A percentile compares a stretch with the other conserved stretches of the same genome.
Evolutionary conservation across 2,113 vertebrate species (phyloP).

Genomic region (Sceloporus undulatus): DNA sequence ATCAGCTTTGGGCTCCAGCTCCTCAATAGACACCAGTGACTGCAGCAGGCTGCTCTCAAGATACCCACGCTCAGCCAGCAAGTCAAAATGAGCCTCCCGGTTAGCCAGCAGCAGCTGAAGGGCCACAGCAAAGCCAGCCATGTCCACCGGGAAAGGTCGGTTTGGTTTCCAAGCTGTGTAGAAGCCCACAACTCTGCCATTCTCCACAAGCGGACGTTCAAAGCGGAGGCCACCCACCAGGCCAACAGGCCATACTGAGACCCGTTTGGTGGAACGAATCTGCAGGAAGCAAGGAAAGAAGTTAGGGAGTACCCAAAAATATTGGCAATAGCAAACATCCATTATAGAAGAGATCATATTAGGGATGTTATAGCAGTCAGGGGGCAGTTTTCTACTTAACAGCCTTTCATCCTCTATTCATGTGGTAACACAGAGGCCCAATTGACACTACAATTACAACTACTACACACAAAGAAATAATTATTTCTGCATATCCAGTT

Average conservation of each 20-base stretch:
- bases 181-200: constrained; percentile 88
- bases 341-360: background rate
- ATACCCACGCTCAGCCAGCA: constrained; percentile 87
- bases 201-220: constrained; percentile 87
- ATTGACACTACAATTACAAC: no score
- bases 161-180: constrained; percentile 91
- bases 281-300: constrained; percentile 47
- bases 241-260: constrained; percentile 93
- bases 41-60: constrained; percentile 91
- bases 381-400: no score
- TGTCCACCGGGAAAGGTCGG: constrained; percentile 91
- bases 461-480: no score
- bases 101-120: constrained; percentile 84
- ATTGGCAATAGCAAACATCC: background rate
- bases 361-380: background rate
- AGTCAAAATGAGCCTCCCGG: constrained; percentile 84
- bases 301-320: background rate
- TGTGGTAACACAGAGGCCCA: no score
- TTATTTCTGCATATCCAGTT: no score
- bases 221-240: constrained; percentile 91
- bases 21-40: constrained; percentile 85
- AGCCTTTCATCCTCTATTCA: no score
- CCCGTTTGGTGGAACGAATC: constrained; percentile 89
- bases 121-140: constrained; percentile 91
- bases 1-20: constrained; percentile 90